Base-by-base conservation (phyloP, 2,888 invertebrate genomes). In the Tuberolachnus salignus region DNA sequence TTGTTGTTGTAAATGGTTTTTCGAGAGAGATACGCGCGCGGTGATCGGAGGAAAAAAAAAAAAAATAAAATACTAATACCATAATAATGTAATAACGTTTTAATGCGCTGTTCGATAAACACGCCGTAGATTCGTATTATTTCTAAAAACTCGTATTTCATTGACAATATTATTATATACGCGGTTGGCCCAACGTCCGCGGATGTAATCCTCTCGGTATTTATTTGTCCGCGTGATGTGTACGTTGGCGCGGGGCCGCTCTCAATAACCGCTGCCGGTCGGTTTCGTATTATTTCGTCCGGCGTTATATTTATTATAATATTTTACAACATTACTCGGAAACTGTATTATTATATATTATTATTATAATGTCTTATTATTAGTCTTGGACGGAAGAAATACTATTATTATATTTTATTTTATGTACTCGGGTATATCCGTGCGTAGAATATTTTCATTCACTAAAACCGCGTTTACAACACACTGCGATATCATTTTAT, bases 1-100 rank as follows among this genome's bases (percentile, higher is more conserved):
- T 71, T 59, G 71, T 73, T 73, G 73, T 63, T 73, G 42, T 73
- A 73, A 64, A 64, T 64, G 64, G 64, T 44, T 64, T 70, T 64
- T 44, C 64, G 44, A 55, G 34, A 34, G 34, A 34, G 34, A 34
- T 34, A 34, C 42, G 19, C n/a, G 49, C 21, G 8, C 42, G 11
- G 44, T 14, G 63, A 21, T 9, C 4, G n/a, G 46, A 59, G 46
- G 51, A 73, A 53, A 21, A 16, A 59, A 59, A 59, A 63, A 73
- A 53, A 21, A 16, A 51, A 34, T 16, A 21, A 69, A 19, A 3
- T n/a, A 42, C 10, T 11, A 69, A 6, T 57, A 34, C 55, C 2
- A n/a, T 49, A 61, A 53, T 53, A 53, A 53, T 53, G 6, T 21
- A 55, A n/a, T n/a, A 19, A 21, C 14, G 21, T 64, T 51, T 34